These are phyloP conservation scores for Magallana angulata DNA, from an alignment of 1,140 invertebrate genomes.

Conservation along the genomic window DNA sequence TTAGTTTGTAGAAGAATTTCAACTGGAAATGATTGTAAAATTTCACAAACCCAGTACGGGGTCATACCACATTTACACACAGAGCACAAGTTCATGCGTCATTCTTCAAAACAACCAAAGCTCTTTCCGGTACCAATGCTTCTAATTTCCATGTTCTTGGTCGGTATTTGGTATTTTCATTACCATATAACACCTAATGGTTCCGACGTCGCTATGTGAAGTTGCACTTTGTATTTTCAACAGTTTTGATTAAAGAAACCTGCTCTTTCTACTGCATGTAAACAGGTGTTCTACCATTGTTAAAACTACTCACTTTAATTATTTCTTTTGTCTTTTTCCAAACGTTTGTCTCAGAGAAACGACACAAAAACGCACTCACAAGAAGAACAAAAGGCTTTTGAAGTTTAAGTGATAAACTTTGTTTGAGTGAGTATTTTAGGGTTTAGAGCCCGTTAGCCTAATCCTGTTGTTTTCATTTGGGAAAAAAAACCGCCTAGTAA, in stretches of 20 bases:
- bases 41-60: no score
- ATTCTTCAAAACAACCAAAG: no score
- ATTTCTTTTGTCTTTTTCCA: background rate
- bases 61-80: no score
- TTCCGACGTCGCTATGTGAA: background rate
- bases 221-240: conserved; percentile 14
- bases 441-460: background rate
- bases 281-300: conserved; percentile 28
- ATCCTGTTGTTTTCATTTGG: background rate
- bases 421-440: conserved; percentile 23
- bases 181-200: background rate
- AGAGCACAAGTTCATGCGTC: no score
- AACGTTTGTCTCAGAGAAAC: background rate
- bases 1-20: no score
- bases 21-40: no score
- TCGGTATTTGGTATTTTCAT: background rate
- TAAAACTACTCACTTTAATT: conserved; percentile 24
- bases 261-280: conserved; percentile 27
- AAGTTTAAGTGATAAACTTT: conserved; percentile 22
- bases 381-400: conserved; percentile 2
- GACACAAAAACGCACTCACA: background rate
- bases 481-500: background rate
- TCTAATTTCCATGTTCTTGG: background rate
- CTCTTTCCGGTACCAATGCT: background rate
- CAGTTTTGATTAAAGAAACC: conserved; percentile 28